phyloP scores from a whole-genome alignment of 2,113 vertebrate species.

The Salvator merianae region DNA sequence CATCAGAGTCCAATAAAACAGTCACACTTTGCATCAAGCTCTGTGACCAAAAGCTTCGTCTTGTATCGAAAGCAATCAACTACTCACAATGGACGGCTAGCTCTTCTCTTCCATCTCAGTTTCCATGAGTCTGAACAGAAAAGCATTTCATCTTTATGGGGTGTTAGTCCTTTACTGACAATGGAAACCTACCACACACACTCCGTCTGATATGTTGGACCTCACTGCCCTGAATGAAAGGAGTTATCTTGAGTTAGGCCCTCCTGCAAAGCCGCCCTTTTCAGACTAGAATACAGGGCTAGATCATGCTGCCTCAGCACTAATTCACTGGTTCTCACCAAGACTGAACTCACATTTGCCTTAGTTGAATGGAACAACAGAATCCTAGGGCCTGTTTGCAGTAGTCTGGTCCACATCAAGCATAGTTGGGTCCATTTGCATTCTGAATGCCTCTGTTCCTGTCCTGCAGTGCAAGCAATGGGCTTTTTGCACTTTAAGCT shows the following conservation, averaged over 20 bases:
- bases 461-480: too few species aligned
- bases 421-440: too few species aligned
- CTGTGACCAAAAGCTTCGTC: not conserved
- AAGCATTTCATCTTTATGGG: not conserved
- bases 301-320: not conserved
- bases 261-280: not conserved
- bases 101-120: not conserved
- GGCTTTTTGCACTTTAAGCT: too few species aligned
- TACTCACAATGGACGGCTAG: not conserved
- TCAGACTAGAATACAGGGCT: too few species aligned
- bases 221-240: not conserved
- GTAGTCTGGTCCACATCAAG: too few species aligned
- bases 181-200: not conserved
- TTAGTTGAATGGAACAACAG: too few species aligned
- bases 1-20: not conserved
- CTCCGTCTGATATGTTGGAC: not conserved
- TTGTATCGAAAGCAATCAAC: not conserved
- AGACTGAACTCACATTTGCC: not conserved
- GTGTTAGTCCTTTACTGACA: not conserved
- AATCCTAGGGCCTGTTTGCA: too few species aligned
- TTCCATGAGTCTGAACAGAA: not conserved
- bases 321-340: not conserved
- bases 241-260: not conserved
- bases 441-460: too few species aligned
- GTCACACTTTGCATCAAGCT: not conserved